Evolutionary conservation across 2,888 invertebrate genomes (phyloP), one percentile per base, ranked within the genome.

Genomic region (Epirrhoe tristata): DNA sequence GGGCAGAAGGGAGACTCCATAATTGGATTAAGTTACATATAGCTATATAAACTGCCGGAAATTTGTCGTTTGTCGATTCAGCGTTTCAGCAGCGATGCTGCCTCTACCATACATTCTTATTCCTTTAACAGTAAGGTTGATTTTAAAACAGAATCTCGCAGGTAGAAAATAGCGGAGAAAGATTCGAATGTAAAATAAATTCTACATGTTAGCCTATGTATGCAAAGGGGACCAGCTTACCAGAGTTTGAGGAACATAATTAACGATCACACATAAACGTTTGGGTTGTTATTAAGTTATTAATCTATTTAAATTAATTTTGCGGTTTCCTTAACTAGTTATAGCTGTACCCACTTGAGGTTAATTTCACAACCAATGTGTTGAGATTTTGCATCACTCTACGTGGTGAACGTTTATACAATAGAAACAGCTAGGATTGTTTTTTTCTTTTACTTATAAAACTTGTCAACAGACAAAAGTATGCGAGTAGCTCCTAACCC

Each of bases 1-100:
- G 63, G 72, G 60, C 58, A 68, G 62, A 62, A 71, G 58, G 72
- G 75, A 71, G 74, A 73, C 72, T 75, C 74, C 51, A 72, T 83
- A 82, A 82, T 84, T 81, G 83, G 81, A 81, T 81, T 76, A 80
- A 65, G 78, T 75, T 82, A 81, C 80, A 82, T 80, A 81, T 81
- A 81, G 72, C 74, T 70, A 69, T 71, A 73, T 71, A 70, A 72
- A 78, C 75, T 74, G 73, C 63, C 70, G 67, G 71, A 71, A 64
- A 73, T 69, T 67, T 56, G 66, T 72, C 68, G 70, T 71, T 70
- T 63, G 62, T 66, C 68, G 66, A 64, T 57, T 55, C 50, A 32
- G 32, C 24, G 55, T 32, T 17, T 36, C 4, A 36, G 51, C 50
- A 32, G 32, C 24, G 55, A 39, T 17, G 46, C 4, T 36, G 51